Percentiles rank a stretch among this genome's conserved stretches.
Evolutionary conservation across 2,888 invertebrate genomes (phyloP).

Genomic region (Mallateleia sp.): DNA sequence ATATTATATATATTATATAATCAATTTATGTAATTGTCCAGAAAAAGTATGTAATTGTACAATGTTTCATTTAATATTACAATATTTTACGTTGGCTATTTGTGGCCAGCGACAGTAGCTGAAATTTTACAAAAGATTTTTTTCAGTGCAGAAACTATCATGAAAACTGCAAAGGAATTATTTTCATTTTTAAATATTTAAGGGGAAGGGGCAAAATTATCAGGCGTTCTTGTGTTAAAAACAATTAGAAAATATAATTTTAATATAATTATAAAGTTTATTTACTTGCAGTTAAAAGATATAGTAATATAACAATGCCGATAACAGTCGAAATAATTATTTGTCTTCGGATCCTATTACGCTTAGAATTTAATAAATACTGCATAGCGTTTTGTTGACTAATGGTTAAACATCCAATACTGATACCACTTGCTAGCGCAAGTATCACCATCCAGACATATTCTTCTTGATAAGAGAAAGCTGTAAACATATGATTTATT

Average conservation of each 20-base stretch:
- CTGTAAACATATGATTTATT: conserved; percentile 36
- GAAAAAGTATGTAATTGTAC: too few relatives aligned
- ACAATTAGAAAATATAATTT: not conserved
- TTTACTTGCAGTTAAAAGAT: conserved; percentile 55
- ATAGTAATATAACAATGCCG: conserved; percentile 53
- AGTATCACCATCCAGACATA: conserved; percentile 52
- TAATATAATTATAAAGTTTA: not conserved
- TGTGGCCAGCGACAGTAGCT: too few relatives aligned
- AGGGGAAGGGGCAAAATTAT: too few relatives aligned
- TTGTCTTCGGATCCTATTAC: conserved; percentile 36
- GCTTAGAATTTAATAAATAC: conserved; percentile 24
- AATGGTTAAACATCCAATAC: conserved; percentile 51
- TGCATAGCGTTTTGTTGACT: conserved; percentile 58
- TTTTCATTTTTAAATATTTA: too few relatives aligned
- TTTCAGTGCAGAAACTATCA: too few relatives aligned
- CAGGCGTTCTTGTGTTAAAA: too few relatives aligned
- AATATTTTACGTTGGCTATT: too few relatives aligned
- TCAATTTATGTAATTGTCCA: too few relatives aligned
- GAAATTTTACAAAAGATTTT: too few relatives aligned
- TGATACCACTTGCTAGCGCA: conserved; percentile 59
- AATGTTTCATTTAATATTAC: too few relatives aligned
- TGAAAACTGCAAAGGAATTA: too few relatives aligned
- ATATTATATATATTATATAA: too few relatives aligned
- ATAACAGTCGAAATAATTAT: conserved; percentile 59
- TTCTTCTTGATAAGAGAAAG: conserved; percentile 46